A percentile compares a stretch with the other conserved stretches of the same genome.
Evolutionary conservation across 2,797 vertebrate genomes (phyloP).

Genomic region (Serranus cabrilla): DNA sequence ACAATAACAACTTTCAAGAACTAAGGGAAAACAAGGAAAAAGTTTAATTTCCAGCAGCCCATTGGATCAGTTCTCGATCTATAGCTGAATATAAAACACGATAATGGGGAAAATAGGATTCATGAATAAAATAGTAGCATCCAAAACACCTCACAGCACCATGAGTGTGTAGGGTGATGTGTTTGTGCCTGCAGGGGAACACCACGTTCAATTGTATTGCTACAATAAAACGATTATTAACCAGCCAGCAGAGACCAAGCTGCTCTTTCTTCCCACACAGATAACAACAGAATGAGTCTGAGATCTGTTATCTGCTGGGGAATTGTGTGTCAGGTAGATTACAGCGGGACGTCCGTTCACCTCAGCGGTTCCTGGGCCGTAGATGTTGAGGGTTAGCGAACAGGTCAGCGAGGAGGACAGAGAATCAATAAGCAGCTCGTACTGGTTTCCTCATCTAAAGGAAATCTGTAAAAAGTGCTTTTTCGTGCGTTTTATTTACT

Average conservation of each 20-base stretch:
- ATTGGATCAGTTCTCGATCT: not conserved
- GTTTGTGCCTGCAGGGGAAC: constrained; percentile 11
- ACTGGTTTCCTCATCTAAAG: not conserved
- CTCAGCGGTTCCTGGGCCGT: not conserved
- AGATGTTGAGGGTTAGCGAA: constrained; percentile 1
- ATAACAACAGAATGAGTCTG: constrained; percentile 40
- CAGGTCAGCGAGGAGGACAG: constrained; percentile 11
- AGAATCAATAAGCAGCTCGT: not conserved
- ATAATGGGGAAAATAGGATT: not conserved
- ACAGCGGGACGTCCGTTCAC: not conserved
- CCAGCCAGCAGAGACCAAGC: constrained; percentile 18
- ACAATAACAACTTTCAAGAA: not conserved
- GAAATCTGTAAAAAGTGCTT: not conserved
- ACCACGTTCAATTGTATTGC: constrained; percentile 26
- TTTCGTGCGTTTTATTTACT: not conserved
- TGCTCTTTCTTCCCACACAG: constrained; percentile 50
- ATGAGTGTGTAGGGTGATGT: not conserved
- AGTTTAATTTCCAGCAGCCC: not conserved
- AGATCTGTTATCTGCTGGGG: constrained; percentile 19
- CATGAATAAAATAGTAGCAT: not conserved
- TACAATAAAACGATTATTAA: constrained; percentile 40
- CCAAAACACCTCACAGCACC: not conserved
- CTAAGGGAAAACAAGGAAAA: not conserved
- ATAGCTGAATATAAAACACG: not conserved
- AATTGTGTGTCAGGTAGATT: constrained; percentile 26